Conservation (phyloP, 2,888 invertebrate genomes). For the Temnothorax ravouxi region DNA sequence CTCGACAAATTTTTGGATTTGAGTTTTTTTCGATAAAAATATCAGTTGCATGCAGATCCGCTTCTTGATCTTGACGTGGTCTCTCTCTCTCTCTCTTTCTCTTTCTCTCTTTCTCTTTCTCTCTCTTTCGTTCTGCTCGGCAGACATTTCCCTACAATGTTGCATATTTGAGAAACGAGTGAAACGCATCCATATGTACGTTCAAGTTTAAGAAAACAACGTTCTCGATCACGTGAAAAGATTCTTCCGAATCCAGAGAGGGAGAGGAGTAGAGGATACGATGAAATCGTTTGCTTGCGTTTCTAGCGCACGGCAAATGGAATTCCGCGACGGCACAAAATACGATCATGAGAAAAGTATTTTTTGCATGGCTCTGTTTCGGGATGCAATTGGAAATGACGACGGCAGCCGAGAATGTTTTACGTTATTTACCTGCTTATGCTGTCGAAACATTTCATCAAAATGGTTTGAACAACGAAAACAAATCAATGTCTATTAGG, state of each 20-base stretch:
- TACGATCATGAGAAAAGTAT: slow-evolving; percentile 50
- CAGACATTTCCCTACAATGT: slow-evolving; percentile 17
- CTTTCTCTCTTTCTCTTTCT: slow-evolving; percentile 32
- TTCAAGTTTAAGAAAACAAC: slow-evolving; percentile 54
- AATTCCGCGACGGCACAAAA: slow-evolving; percentile 42
- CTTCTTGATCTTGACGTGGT: not conserved
- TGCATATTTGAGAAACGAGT: slow-evolving; percentile 37
- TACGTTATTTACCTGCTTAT: slow-evolving; percentile 41
- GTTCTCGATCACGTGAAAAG: slow-evolving; percentile 47
- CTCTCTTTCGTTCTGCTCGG: slow-evolving; percentile 20
- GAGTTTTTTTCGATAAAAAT: not conserved
- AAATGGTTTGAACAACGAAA: not conserved
- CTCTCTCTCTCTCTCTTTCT: slow-evolving; percentile 17
- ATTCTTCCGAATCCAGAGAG: slow-evolving; percentile 4
- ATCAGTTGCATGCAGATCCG: slow-evolving; percentile 14
- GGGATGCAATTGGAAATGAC: slow-evolving; percentile 34
- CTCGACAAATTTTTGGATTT: not conserved
- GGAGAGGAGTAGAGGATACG: not conserved
- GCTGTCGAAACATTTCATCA: slow-evolving; percentile 12
- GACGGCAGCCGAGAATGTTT: slow-evolving; percentile 23
- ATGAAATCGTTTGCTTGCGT: slow-evolving; percentile 32
- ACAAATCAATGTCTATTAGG: not conserved
- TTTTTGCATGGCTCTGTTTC: slow-evolving; percentile 40
- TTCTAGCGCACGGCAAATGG: slow-evolving; percentile 20
- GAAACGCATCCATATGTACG: slow-evolving; percentile 21